These are phyloP conservation scores for Molossus molossus DNA, from an alignment of 2,797 vertebrate species.

Conservation along the genomic window DNA sequence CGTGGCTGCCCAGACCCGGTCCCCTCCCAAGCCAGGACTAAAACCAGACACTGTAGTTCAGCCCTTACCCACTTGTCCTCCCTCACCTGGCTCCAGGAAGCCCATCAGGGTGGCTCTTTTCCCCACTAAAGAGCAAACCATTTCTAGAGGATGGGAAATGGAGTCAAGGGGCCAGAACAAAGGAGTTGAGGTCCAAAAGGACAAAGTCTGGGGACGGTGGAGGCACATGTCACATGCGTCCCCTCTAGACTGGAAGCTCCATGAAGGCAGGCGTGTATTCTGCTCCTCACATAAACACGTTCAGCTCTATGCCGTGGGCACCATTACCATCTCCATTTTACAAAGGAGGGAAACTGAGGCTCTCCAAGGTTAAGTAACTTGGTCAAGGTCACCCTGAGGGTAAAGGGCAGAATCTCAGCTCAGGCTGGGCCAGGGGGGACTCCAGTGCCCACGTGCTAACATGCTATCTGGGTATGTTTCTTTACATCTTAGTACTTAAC, in stretches of 20 bases:
- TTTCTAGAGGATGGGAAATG: background rate
- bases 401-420: background rate
- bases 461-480: background rate
- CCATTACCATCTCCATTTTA: background rate
- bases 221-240: rapidly evolving
- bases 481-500: background rate
- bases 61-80: background rate
- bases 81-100: background rate
- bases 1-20: rapidly evolving
- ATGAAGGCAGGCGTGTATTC: rapidly evolving
- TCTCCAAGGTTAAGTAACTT: background rate
- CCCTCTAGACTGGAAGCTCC: background rate
- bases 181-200: background rate
- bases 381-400: background rate
- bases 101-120: background rate
- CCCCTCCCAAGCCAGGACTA: background rate
- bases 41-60: background rate
- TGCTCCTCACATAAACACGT: background rate
- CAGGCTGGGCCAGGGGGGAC: background rate
- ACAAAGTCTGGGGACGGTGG: background rate
- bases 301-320: background rate
- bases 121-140: background rate
- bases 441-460: background rate
- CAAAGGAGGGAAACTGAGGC: background rate
- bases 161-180: background rate